phyloP scores from a whole-genome alignment of 64 coral and sea anemone genomes.

The Dendronephthya gigantea region DNA sequence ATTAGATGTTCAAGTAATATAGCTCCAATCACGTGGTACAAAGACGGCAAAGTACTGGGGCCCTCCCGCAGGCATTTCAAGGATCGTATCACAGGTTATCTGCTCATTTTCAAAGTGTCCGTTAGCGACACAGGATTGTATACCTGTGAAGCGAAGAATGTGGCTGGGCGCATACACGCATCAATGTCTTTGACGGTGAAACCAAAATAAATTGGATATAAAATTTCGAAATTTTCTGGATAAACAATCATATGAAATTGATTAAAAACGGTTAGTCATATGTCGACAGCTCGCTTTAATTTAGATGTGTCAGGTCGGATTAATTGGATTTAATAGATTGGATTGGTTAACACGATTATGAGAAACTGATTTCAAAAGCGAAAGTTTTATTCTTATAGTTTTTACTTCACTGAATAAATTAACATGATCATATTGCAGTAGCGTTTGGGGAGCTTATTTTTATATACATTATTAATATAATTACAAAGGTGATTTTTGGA shows the following conservation, averaged over 20 bases:
- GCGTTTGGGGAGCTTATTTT: too few relatives aligned
- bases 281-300: too few relatives aligned
- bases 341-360: too few relatives aligned
- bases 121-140: not conserved
- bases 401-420: too few relatives aligned
- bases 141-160: not conserved
- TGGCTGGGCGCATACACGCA: not conserved
- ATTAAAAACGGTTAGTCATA: not conserved
- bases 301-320: too few relatives aligned
- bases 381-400: too few relatives aligned
- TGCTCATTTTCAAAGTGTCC: not conserved
- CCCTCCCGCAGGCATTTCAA: not conserved
- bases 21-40: not conserved
- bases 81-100: not conserved
- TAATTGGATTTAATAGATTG: too few relatives aligned
- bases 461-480: too few relatives aligned
- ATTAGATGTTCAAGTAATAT: not conserved
- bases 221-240: not conserved
- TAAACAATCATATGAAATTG: not conserved
- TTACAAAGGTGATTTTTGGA: too few relatives aligned
- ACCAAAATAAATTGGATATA: not conserved
- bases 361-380: too few relatives aligned
- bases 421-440: too few relatives aligned
- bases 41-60: not conserved
- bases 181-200: not conserved